phyloP scores from a whole-genome alignment of 2,113 vertebrate genomes.

The Platichthys stellatus region DNA sequence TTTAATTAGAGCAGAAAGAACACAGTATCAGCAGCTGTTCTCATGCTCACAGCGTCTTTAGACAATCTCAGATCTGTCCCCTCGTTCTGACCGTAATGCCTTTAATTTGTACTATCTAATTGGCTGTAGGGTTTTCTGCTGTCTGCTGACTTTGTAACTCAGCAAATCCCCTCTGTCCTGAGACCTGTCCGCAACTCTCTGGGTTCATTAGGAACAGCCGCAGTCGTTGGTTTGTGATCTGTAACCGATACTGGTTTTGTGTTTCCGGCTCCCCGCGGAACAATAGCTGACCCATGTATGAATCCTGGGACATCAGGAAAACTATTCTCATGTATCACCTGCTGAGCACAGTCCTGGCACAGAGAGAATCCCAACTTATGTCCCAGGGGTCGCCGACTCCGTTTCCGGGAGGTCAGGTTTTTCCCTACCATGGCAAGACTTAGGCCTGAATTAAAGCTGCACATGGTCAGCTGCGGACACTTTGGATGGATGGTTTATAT shows the following conservation, averaged over 20 bases:
- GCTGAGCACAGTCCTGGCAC: background rate
- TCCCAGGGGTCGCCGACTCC: background rate
- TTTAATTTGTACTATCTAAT: constrained; percentile 63
- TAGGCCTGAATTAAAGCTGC: background rate
- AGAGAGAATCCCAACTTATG: background rate
- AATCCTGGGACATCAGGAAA: constrained; percentile 26
- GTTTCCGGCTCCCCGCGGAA: constrained; percentile 24
- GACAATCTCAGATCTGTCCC: constrained; percentile 47
- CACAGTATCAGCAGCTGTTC: constrained; percentile 19
- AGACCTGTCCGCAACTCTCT: constrained; percentile 17
- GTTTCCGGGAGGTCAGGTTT: background rate
- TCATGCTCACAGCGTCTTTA: constrained; percentile 31
- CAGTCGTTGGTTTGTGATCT: constrained; percentile 13
- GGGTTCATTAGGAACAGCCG: constrained; percentile 19
- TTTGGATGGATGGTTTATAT: background rate
- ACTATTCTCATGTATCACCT: constrained; percentile 5
- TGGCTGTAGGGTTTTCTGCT: constrained; percentile 25
- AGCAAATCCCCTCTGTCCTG: constrained; percentile 33
- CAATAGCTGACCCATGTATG: background rate
- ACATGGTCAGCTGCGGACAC: background rate
- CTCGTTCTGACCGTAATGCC: constrained; percentile 21
- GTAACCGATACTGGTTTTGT: constrained; percentile 36
- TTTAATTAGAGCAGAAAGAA: constrained; percentile 65
- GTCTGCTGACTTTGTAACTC: constrained; percentile 31
- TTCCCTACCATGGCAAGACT: background rate